A percentile compares a stretch with the other conserved stretches of the same genome.
Conservation (phyloP, 2,888 invertebrate genomes). For the Bruchidius siliquastri region DNA sequence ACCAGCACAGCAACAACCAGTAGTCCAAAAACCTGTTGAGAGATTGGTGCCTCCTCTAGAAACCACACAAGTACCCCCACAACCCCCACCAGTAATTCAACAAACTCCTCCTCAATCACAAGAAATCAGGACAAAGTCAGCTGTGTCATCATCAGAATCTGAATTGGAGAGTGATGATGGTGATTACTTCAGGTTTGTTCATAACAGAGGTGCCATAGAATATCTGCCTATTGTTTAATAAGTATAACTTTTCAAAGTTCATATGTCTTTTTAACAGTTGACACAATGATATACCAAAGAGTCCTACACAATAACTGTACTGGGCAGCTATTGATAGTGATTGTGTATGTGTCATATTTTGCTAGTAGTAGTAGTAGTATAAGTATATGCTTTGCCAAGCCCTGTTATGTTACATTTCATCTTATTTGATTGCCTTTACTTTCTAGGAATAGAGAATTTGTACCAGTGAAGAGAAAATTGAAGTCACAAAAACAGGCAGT, state of each 20-base stretch:
- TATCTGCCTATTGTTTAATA: no score
- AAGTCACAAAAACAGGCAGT: constrained; percentile 46
- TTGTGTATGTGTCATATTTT: no score
- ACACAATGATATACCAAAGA: no score
- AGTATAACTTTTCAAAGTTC: no score
- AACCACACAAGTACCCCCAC: constrained; percentile 40
- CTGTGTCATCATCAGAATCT: constrained; percentile 49
- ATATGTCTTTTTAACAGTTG: no score
- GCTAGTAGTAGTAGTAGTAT: no score
- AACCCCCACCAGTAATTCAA: constrained; percentile 6
- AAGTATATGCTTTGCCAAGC: no score
- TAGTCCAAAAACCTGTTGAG: constrained; percentile 36
- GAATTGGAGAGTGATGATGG: constrained; percentile 62
- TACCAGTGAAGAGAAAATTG: constrained; percentile 48
- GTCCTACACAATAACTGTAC: no score
- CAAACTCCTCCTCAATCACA: constrained; percentile 45
- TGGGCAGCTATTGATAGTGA: no score
- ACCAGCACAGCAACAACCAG: constrained; percentile 39
- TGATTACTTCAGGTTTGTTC: constrained; percentile 18
- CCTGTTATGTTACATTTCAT: no score
- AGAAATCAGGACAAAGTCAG: constrained; percentile 25
- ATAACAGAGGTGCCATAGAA: no score
- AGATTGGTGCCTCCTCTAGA: constrained; percentile 37
- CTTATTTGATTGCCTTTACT: no score
- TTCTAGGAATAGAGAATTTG: constrained; percentile 39